phyloP scores from a whole-genome alignment of 2,113 vertebrate species.

The Paradoxurus hermaphroditus region DNA sequence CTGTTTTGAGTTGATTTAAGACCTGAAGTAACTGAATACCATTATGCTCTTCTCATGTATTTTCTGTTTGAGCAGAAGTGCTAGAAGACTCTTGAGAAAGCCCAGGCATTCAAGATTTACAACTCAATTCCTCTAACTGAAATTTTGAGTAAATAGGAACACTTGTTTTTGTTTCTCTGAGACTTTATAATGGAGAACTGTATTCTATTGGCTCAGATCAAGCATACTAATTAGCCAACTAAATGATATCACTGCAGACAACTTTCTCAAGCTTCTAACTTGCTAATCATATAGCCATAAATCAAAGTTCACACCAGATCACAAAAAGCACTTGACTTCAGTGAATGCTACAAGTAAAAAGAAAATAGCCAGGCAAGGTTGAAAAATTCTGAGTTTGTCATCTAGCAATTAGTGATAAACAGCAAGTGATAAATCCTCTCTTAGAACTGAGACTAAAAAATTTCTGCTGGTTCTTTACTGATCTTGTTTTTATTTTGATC shows the following conservation, averaged over 20 bases:
- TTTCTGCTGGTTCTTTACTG: neutral
- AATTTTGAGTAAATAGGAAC: neutral
- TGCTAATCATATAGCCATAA: neutral
- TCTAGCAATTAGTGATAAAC: slow-evolving; percentile 22
- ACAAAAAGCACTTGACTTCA: neutral
- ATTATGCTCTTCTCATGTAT: neutral
- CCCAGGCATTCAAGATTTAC: neutral
- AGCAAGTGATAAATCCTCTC: neutral
- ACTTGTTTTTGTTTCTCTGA: slow-evolving; percentile 24
- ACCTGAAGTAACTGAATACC: neutral
- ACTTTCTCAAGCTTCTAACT: neutral
- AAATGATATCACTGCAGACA: neutral
- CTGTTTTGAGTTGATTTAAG: neutral
- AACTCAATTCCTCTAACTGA: neutral
- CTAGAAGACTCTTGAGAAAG: neutral
- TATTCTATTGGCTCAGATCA: neutral
- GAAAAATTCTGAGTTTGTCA: neutral
- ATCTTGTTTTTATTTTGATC: slow-evolving; percentile 48
- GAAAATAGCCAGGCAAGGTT: neutral
- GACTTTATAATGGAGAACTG: neutral
- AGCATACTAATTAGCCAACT: slow-evolving; percentile 17
- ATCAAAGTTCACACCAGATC: neutral
- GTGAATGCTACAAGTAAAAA: neutral
- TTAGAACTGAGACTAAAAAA: neutral
- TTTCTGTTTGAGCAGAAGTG: neutral